phyloP scores from a whole-genome alignment of 2,113 vertebrate species.

The Halichoerus grypus region DNA sequence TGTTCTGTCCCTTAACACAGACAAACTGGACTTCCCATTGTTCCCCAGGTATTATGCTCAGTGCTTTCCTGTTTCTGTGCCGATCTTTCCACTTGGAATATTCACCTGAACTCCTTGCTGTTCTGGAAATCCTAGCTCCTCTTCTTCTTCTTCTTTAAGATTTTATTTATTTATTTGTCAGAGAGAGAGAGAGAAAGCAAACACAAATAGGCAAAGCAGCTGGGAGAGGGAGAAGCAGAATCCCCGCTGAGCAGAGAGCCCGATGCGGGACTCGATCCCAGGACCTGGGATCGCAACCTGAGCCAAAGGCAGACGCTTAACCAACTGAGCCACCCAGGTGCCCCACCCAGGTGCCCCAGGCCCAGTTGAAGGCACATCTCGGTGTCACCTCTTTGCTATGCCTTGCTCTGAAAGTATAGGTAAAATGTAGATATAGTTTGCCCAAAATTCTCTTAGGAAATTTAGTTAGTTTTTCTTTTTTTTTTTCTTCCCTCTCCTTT shows the following conservation, averaged over 20 bases:
- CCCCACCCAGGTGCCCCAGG: no score
- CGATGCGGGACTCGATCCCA: no score
- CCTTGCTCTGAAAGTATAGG: not conserved
- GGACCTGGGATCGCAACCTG: no score
- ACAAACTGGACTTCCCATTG: not conserved
- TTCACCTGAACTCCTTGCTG: not conserved
- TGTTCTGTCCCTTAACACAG: not conserved
- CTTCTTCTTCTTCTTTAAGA: not conserved
- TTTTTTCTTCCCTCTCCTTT: not conserved
- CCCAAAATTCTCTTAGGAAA: not conserved
- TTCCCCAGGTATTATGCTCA: not conserved
- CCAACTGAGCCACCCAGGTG: no score
- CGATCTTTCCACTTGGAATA: conserved; percentile 15
- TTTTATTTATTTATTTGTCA: no score
- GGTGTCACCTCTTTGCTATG: not conserved
- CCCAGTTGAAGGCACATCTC: not conserved
- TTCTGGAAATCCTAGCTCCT: conserved; percentile 13
- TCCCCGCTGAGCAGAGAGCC: no score
- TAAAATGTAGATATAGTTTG: not conserved
- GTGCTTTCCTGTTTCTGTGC: not conserved
- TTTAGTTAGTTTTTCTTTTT: not conserved
- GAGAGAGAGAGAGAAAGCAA: no score
- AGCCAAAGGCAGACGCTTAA: no score
- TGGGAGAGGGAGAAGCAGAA: no score
- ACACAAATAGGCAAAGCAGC: no score